phyloP scores from a whole-genome alignment of 1,140 invertebrate species.

The Globodera ellingtonae region DNA sequence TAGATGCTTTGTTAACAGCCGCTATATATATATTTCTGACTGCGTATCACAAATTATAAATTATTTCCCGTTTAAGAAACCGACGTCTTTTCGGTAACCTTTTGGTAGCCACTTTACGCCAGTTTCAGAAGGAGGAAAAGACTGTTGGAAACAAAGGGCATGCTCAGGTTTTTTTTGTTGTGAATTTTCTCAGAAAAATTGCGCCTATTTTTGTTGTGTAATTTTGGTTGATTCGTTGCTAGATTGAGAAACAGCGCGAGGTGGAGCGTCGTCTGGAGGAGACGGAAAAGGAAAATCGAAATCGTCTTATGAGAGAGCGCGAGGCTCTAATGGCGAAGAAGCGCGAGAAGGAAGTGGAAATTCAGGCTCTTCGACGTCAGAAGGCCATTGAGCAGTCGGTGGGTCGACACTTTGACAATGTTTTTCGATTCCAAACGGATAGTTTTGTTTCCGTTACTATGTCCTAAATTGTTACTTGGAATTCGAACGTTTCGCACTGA shows the following conservation, averaged over 20 bases:
- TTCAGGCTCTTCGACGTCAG: constrained; percentile 85
- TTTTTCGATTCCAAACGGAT: too few relatives aligned
- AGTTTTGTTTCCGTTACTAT: too few relatives aligned
- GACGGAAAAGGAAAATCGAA: constrained; percentile 82
- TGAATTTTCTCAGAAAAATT: background rate
- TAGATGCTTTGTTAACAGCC: too few relatives aligned
- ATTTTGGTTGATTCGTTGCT: constrained; percentile 46
- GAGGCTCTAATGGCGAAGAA: constrained; percentile 81
- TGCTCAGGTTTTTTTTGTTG: constrained; percentile 31
- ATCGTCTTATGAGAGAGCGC: constrained; percentile 80
- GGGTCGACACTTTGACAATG: constrained; percentile 17
- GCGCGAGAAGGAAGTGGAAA: constrained; percentile 83
- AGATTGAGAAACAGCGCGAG: constrained; percentile 81
- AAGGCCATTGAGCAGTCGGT: constrained; percentile 73
- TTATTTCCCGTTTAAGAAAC: constrained; percentile 71
- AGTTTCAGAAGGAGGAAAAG: constrained; percentile 91
- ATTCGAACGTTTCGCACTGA: background rate
- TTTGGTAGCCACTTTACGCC: constrained; percentile 83
- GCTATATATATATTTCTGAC: background rate
- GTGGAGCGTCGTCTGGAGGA: constrained; percentile 91
- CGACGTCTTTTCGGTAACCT: constrained; percentile 90
- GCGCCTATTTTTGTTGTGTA: background rate
- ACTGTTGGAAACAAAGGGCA: constrained; percentile 58
- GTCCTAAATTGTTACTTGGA: too few relatives aligned
- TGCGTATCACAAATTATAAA: background rate